Evolutionary conservation across 2,797 vertebrate genomes (phyloP), one percentile per base, ranked within the genome.

Genomic region (Xiphophorus birchmanni): DNA sequence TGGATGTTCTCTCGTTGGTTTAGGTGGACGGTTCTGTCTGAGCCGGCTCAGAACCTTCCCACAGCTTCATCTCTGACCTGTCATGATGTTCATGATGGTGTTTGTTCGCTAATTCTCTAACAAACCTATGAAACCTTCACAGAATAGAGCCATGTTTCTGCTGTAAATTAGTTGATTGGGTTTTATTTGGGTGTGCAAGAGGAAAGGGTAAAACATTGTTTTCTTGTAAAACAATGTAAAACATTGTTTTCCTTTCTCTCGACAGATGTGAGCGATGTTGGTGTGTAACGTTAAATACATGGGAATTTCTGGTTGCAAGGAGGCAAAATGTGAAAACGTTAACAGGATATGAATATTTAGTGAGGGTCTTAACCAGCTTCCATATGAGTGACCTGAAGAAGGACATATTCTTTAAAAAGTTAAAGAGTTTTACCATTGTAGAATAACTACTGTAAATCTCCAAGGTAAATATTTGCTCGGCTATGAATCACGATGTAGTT

Each of bases 381-480:
- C 44, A 44, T n/a, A 9, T 42, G 11, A 71, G 13, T 44, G 5
- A 71, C 15, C 11, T 44, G 76, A 35, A 81, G 37, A 29, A 58
- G 81, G 74, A 29, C 82, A 42, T 58, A 58, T 82, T 60, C 42
- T 35, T 75, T 26, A 13, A 75, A 69, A 77, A 15, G 37, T 40
- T 40, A 9, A 12, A 4, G n/a, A 73, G n/a, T 7, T 12, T 78
- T 2, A 65, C 40, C 23, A 52, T 79, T 84, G 42, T 65, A 6
- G 58, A 21, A 72, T 73, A 81, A 84, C 12, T 10, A 37, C 80
- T 42, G 18, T 60, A 1, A 7, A 21, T 65, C 48, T 32, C 56
- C 35, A 23, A 72, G 47, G 47, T 73, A 84, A 82, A 89, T 85
- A 89, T 90, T 87, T 84, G 77, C 29, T 63, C 69, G 4, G 35